Base-by-base conservation (phyloP, 92 coral and sea anemone species). In the Porites cylindrica region DNA sequence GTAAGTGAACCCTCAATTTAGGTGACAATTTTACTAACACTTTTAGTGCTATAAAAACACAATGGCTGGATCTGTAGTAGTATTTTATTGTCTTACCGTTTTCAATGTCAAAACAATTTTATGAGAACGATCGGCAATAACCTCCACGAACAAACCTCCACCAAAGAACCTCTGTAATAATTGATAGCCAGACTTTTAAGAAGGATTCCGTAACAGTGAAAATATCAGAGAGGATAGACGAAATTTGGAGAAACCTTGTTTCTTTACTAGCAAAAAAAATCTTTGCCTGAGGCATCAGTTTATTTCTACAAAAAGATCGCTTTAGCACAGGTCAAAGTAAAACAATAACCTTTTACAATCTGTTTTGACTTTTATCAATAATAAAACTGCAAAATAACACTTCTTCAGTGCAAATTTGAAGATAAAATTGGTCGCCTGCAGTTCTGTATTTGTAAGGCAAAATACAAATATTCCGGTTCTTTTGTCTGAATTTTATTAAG, bases 31-130 rank as follows among this genome's bases (percentile, higher is more conserved):
- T 74, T 38, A 38, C 47, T 38, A 38, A 51, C 80, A 76, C 80
- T 51, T 52, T 52, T 62, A 8, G 78, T 52, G 61, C 17, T 14
- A 38, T 32, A 50, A 73, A 58, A 66, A 43, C 11, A 8, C 50
- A 23, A 4, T 12, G 62, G 20, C 20, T n/a, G 20, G 51, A 32
- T 74, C 78, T 20, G 64, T 43, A 29, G 67, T 76, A 24, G 66
- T 50, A 13, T 59, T 76, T 76, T 63, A 21, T 38, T 76, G 19
- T 24, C 64, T 7, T 52, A 14, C 47, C 11, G 50, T 14, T 76
- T 56, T 11, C 26, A 75, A 53, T 75, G 65, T 23, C 79, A 23
- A 75, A 54, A 75, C 66, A 75, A 75, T 75, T 75, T 24, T 23
- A 72, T 14, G 17, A 75, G 58, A 32, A 18, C 68, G 60, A 76